A percentile compares a stretch with the other conserved stretches of the same genome.
Evolutionary conservation across 2,888 invertebrate species (phyloP).

Genomic region (Heliconius aoede): DNA sequence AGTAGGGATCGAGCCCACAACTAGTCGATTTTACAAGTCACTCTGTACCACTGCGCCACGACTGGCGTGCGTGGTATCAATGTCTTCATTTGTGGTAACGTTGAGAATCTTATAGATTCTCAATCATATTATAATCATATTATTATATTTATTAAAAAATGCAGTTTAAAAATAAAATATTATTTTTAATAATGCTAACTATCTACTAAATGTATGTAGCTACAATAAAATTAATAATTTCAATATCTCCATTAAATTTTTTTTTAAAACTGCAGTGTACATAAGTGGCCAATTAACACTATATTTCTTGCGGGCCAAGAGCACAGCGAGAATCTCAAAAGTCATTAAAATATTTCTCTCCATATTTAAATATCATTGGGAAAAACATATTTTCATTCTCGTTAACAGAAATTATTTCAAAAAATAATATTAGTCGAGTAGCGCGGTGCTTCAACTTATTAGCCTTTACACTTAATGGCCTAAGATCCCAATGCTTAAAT

Average conservation of each 20-base stretch:
- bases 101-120: constrained; percentile 17
- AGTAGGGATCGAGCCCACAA: too few relatives aligned
- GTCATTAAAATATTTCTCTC: constrained; percentile 41
- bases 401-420: constrained; percentile 28
- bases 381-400: constrained; percentile 28
- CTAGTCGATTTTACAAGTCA: too few relatives aligned
- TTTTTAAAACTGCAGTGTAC: constrained; percentile 20
- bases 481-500: too few relatives aligned
- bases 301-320: constrained; percentile 38
- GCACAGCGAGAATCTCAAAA: constrained; percentile 37
- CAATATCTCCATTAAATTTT: constrained; percentile 15
- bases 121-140: too few relatives aligned
- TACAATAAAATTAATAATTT: constrained; percentile 3
- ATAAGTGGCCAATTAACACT: constrained; percentile 33
- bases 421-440: constrained; percentile 28
- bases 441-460: constrained; percentile 30
- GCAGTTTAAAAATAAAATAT: not conserved
- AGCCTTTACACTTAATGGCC: constrained; percentile 25
- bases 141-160: not conserved
- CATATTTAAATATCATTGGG: constrained; percentile 30
- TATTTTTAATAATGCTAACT: not conserved
- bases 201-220: not conserved
- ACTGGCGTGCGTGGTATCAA: constrained; percentile 16
- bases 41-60: too few relatives aligned
- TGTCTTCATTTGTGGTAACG: constrained; percentile 13